Percentiles rank a stretch among this genome's conserved stretches.
These are phyloP conservation scores for Sebastes oblongus DNA, from an alignment of 2,797 vertebrate genomes.

Conservation along the genomic window DNA sequence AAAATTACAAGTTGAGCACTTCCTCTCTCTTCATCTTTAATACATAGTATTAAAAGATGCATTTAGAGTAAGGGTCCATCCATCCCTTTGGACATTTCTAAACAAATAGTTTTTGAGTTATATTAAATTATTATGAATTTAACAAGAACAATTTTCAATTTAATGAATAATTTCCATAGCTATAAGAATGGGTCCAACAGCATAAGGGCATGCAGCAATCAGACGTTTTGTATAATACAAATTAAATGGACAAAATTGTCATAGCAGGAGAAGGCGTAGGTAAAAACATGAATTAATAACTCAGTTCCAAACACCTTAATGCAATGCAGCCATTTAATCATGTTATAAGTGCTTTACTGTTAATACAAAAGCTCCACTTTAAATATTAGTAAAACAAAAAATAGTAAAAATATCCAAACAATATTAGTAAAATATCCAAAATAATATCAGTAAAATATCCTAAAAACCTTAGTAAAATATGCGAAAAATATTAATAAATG, in stretches of 20 bases:
- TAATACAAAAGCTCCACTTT: too few species aligned
- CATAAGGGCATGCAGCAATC: not conserved
- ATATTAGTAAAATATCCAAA: too few species aligned
- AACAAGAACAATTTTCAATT: not conserved
- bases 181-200: not conserved
- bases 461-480: too few species aligned
- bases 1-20: not conserved
- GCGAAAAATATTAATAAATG: too few species aligned
- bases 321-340: not conserved
- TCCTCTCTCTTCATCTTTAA: not conserved
- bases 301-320: not conserved
- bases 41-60: not conserved
- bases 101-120: not conserved
- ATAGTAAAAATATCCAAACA: too few species aligned
- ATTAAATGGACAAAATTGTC: not conserved
- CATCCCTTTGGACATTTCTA: not conserved
- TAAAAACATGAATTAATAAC: not conserved
- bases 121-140: not conserved
- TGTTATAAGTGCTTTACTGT: not conserved
- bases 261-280: not conserved
- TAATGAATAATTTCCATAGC: not conserved
- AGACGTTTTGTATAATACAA: not conserved
- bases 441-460: too few species aligned
- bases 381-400: too few species aligned
- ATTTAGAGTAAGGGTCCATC: not conserved